Percentiles rank a stretch among this genome's conserved stretches.
These are phyloP conservation scores for Pseudomyrmex flavicornis DNA, from an alignment of 1,140 invertebrate genomes.

Conservation along the genomic window DNA sequence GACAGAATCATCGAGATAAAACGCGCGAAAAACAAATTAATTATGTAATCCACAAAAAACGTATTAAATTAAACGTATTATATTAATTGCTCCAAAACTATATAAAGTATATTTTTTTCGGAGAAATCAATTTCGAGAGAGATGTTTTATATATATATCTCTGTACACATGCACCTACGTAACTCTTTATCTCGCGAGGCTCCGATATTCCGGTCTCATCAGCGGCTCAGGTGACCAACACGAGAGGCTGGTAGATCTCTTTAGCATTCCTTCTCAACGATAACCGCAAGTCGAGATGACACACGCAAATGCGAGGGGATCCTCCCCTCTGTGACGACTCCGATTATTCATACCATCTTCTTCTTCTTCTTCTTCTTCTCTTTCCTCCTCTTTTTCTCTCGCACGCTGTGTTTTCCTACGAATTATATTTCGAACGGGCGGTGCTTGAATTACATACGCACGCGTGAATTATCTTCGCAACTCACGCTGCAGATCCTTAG, in stretches of 20 bases:
- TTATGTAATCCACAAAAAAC: no score
- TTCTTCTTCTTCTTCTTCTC: no score
- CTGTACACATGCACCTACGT: neutral
- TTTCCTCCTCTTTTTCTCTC: no score
- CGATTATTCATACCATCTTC: conserved; percentile 43
- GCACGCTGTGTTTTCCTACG: neutral
- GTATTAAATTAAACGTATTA: neutral
- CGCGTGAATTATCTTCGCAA: conserved; percentile 20
- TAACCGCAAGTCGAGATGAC: conserved; percentile 58
- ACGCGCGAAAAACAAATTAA: neutral
- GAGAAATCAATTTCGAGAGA: conserved; percentile 20
- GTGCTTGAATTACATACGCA: conserved; percentile 13
- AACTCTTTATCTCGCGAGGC: conserved; percentile 47
- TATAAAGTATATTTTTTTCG: neutral
- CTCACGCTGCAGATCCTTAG: neutral
- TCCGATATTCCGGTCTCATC: conserved; percentile 41
- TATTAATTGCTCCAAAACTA: neutral
- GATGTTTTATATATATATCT: conserved; percentile 8
- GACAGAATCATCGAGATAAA: no score
- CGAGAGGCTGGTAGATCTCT: conserved; percentile 48
- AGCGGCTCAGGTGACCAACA: conserved; percentile 56
- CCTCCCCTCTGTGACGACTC: neutral
- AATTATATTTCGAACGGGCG: neutral
- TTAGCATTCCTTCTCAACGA: conserved; percentile 59
- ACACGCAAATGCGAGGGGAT: conserved; percentile 12